phyloP scores from a whole-genome alignment of 2,888 invertebrate genomes.

The Drosophila ezoana region DNA sequence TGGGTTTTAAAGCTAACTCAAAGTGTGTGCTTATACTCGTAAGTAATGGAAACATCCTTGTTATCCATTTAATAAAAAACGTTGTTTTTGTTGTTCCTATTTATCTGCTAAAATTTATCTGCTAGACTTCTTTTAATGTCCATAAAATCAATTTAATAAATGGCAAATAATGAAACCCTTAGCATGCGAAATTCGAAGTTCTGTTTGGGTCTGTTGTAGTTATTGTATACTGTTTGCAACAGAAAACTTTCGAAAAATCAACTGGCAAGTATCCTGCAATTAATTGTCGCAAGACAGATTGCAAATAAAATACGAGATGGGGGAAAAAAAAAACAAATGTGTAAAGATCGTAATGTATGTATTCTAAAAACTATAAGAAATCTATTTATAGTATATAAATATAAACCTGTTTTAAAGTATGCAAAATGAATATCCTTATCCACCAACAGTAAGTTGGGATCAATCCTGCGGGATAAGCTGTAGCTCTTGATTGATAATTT shows the following conservation, averaged over 20 bases:
- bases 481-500: too few species aligned
- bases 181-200: background rate
- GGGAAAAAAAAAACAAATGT: too few species aligned
- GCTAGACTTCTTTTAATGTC: conserved; percentile 2
- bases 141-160: conserved; percentile 7
- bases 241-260: background rate
- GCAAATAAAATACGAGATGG: too few species aligned
- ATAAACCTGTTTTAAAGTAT: too few species aligned
- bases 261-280: too few species aligned
- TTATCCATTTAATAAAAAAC: conserved; percentile 8
- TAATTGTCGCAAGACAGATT: too few species aligned
- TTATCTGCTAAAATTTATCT: conserved; percentile 1
- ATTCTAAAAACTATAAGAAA: too few species aligned
- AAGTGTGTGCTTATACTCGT: conserved; percentile 7
- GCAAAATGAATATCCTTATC: too few species aligned
- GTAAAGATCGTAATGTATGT: too few species aligned
- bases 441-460: too few species aligned
- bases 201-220: conserved; percentile 5
- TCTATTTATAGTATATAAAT: too few species aligned
- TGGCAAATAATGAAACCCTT: background rate
- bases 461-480: too few species aligned
- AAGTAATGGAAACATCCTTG: conserved; percentile 2
- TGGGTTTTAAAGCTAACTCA: conserved; percentile 36
- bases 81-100: background rate
- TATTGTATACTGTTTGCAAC: background rate